Conservation (phyloP, 2,797 vertebrate species). For the Psittacula echo region DNA sequence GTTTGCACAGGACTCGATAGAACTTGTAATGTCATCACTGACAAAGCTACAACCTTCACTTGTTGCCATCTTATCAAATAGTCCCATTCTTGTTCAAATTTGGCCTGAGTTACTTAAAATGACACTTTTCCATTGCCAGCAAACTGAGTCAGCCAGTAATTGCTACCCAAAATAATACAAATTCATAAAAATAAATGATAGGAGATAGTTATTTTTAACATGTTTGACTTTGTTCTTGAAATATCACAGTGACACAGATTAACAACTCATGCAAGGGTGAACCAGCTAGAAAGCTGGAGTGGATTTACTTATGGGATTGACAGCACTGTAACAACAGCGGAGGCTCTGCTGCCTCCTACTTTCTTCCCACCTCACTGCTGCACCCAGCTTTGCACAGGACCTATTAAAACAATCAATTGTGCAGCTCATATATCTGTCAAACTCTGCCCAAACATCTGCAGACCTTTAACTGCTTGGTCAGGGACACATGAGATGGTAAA, state of each 20-base stretch:
- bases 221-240: conserved; percentile 32
- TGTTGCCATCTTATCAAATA: conserved; percentile 32
- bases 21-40: conserved; percentile 13
- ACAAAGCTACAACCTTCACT: conserved; percentile 41
- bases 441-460: neutral
- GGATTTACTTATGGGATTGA: neutral
- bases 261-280: neutral
- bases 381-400: neutral
- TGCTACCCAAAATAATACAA: conserved; percentile 54
- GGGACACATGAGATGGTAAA: neutral
- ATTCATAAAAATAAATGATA: conserved; percentile 46
- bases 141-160: conserved; percentile 30
- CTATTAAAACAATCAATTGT: neutral
- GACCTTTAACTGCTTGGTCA: neutral
- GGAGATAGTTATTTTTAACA: conserved; percentile 41
- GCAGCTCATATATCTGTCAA: neutral
- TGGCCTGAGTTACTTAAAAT: conserved; percentile 31
- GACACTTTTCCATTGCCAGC: neutral
- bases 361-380: too few species aligned
- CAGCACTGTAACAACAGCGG: neutral
- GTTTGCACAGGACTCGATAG: neutral
- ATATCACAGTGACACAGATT: conserved; percentile 22
- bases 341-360: neutral
- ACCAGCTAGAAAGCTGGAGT: neutral
- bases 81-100: conserved; percentile 29